Evolutionary conservation across 2,888 invertebrate species (phyloP), one percentile per base, ranked within the genome.

Genomic region (Dioctria linearis): DNA sequence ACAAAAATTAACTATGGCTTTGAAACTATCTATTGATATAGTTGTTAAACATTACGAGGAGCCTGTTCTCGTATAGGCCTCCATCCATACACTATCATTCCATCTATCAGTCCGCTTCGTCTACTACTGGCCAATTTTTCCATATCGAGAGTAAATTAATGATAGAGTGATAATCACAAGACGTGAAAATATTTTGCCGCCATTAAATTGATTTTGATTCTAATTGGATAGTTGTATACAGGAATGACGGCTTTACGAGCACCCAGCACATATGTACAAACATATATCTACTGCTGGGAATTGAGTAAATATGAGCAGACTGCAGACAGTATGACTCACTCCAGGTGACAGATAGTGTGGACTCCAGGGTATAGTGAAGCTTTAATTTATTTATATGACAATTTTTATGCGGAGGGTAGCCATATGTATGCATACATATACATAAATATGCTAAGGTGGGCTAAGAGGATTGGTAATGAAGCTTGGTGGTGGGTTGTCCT

Each of bases 171-270:
- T 84, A 84, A 84, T 84, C 83, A 82, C 54, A 71, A 79, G 80
- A 84, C 85, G 85, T 85, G 85, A 80, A 85, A 82, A 83, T 84
- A 85, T 85, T 84, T 85, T 84, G 83, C 84, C 84, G 84, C 84
- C 84, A 84, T 83, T 83, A 83, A 83, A 84, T 84, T 83, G 84
- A 83, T 83, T 84, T 83, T 80, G 73, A 78, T 79, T 79, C 76
- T 75, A 79, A 80, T 79, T 80, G 82, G 80, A 78, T 81, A 57
- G 78, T 42, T 78, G 69, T 49, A 37, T 11, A 46, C 61, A 43
- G 63, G 63, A 49, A 39, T 63, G 46, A 61, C 37, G 63, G 63
- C 46, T 49, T 76, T 61, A 63, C 49, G 63, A 63, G 46, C 63
- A 63, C 40, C 39, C 40, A 59, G 25, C 25, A 25, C 25, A 25